Evolutionary conservation across 1,140 invertebrate species (phyloP), one percentile per base, ranked within the genome.

Genomic region (Megathymus violae): DNA sequence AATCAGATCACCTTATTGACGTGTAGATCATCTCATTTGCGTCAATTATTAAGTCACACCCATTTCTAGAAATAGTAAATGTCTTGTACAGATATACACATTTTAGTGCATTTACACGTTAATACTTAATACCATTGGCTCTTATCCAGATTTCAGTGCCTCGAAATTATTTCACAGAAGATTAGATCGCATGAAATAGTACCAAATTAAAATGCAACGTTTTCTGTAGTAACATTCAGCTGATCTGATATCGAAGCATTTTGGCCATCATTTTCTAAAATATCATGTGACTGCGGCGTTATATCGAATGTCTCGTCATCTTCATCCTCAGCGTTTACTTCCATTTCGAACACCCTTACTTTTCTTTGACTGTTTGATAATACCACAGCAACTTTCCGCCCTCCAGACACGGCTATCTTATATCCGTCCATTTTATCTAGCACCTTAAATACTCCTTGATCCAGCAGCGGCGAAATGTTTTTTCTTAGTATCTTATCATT

Each of bases 311-410:
- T 93, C 65, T 93, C 95, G 38, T 96, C 95, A 48, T 97, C 96
- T 22, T 97, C 95, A 67, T 97, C 97, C 67, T 98, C 97, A 4
- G 96, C 96, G 77, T 97, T 97, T 0, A 95, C 95, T 92, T 98
- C 97, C 94, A 98, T 98, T 84, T 98, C 97, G 76, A 97, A 96
- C 27, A 98, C 92, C 62, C 96, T 92, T 38, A 98, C 95, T 83
- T 97, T 96, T 52, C 96, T 93, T 62, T 92, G 91, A 69, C 94
- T 96, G 74, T 96, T 95, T 11, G 96, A 96, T 7, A 98, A 88
- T 56, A 98, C 94, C 41, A 97, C 96, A 6, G 97, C 95, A 15
- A 98, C 96, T 92, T 98, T 97, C 34, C 97, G 92, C 7, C 94
- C 93, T 0, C 97, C 97, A 62, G 97, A 98, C 0, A 98, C 97